Conservation (phyloP, 2,113 vertebrate genomes). For the Gallinago jamesoni region DNA sequence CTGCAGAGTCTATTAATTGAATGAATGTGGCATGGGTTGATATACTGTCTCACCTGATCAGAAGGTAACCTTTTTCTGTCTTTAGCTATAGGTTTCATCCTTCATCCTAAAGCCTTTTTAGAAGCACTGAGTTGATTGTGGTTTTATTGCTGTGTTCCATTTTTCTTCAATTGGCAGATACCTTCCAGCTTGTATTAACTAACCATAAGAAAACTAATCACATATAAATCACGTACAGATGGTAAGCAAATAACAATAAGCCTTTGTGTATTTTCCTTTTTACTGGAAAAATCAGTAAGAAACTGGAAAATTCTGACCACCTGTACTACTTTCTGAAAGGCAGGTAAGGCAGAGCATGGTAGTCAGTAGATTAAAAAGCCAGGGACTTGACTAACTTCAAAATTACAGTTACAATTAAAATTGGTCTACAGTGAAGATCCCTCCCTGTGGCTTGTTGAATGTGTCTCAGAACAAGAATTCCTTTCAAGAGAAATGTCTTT, state of each 20-base stretch:
- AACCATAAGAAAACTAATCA: neutral
- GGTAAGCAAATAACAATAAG: neutral
- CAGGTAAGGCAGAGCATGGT: neutral
- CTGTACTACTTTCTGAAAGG: neutral
- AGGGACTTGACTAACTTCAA: neutral
- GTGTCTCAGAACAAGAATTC: neutral
- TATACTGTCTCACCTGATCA: constrained; percentile 27
- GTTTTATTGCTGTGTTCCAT: neutral
- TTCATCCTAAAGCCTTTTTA: constrained; percentile 29
- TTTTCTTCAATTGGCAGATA: constrained; percentile 28
- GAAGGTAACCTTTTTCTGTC: constrained; percentile 35
- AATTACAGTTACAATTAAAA: constrained; percentile 33
- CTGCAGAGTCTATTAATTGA: constrained; percentile 61
- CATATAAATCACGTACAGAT: neutral
- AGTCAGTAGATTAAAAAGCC: neutral
- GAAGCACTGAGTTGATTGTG: neutral
- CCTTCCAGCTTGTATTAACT: neutral
- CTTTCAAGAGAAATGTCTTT: neutral
- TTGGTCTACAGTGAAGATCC: neutral
- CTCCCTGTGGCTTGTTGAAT: neutral
- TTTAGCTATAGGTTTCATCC: constrained; percentile 40
- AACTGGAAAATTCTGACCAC: neutral
- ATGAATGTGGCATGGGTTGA: constrained; percentile 2
- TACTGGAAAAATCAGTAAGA: neutral
- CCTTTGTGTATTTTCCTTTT: neutral